Conservation (phyloP, 2,888 invertebrate species). For the Lasioglossum calceatum region DNA sequence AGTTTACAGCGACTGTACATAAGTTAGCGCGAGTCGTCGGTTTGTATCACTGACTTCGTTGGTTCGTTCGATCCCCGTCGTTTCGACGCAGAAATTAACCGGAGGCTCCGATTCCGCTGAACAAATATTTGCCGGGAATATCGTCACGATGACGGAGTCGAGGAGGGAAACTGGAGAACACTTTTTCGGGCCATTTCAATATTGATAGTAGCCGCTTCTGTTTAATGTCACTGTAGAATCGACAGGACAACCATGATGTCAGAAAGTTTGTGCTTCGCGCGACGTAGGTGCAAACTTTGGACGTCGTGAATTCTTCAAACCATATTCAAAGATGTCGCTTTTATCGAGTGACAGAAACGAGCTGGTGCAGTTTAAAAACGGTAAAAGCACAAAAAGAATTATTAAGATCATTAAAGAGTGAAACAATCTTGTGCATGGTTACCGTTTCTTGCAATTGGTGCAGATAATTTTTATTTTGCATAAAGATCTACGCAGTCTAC, state of each 20-base stretch:
- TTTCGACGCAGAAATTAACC: constrained; percentile 21
- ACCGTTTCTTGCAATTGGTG: too few species aligned
- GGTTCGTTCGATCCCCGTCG: constrained; percentile 4
- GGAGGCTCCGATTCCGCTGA: constrained; percentile 32
- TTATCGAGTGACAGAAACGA: background rate
- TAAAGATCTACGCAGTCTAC: too few species aligned
- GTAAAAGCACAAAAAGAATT: background rate
- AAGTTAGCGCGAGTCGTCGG: constrained; percentile 50
- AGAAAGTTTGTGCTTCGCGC: background rate
- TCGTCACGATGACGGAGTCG: background rate
- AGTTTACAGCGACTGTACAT: background rate
- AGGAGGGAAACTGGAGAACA: background rate
- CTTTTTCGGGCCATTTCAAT: constrained; percentile 14
- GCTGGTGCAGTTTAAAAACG: background rate
- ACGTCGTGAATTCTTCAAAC: background rate
- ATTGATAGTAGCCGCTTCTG: background rate
- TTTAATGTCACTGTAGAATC: background rate
- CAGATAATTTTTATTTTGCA: too few species aligned
- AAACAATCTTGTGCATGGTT: too few species aligned
- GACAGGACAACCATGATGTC: background rate
- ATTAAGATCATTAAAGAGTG: background rate
- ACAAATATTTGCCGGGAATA: constrained; percentile 38
- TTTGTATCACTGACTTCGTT: constrained; percentile 2
- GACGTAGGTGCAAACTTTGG: background rate
- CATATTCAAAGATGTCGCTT: background rate